Evolutionary conservation across 2,888 invertebrate genomes (phyloP).

Genomic region (Pristionchus mayeri): DNA sequence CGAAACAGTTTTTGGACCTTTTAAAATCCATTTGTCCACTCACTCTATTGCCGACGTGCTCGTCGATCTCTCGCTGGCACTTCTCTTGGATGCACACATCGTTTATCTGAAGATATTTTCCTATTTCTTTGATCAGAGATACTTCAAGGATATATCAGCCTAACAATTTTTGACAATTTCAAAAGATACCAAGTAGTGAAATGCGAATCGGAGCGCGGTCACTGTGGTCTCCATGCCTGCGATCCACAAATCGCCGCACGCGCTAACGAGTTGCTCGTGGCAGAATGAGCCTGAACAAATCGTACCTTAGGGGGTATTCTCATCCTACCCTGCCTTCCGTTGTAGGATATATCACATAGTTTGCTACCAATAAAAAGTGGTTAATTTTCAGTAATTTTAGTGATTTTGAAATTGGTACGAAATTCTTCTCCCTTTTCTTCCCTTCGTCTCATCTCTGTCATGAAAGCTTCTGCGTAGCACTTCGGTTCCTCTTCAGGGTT

Average conservation of each 20-base stretch:
- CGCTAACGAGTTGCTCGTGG: background rate
- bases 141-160: background rate
- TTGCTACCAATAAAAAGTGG: no score
- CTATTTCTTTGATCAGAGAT: no score
- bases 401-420: no score
- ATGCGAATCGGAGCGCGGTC: background rate
- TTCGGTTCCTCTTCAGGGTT: conserved; percentile 3
- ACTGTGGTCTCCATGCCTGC: conserved; percentile 31
- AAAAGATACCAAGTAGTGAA: conserved; percentile 6
- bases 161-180: background rate
- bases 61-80: background rate
- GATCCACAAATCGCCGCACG: background rate
- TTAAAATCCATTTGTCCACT: background rate
- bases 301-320: no score
- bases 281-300: background rate
- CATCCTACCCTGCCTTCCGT: no score
- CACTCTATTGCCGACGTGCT: background rate
- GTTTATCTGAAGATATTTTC: background rate
- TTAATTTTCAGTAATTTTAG: no score
- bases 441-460: conserved; percentile 3
- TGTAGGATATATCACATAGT: no score
- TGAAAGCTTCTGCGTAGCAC: conserved; percentile 9
- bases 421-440: background rate
- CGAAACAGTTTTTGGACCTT: background rate
- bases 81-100: background rate